Conservation (phyloP, 2,888 invertebrate species). For the Cordilura impudica region DNA sequence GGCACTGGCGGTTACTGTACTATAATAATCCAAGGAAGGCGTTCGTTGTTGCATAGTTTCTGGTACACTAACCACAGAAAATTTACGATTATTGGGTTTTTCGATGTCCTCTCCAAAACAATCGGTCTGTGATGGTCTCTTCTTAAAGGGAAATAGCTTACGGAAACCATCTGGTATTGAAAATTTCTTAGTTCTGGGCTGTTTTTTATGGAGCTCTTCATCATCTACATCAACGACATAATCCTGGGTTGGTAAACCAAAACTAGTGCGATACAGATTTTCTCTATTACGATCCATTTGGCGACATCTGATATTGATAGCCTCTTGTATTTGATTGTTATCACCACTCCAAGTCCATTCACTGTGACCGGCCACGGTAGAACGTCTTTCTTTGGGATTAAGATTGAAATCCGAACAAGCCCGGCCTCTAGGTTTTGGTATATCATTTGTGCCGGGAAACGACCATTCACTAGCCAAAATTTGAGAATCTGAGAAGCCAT, state of each 20-base stretch:
- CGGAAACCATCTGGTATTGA: slow-evolving; percentile 76
- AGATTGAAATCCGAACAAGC: slow-evolving; percentile 82
- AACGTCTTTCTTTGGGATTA: slow-evolving; percentile 66
- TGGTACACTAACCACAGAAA: slow-evolving; percentile 73
- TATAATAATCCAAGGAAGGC: slow-evolving; percentile 70
- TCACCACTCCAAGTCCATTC: slow-evolving; percentile 79
- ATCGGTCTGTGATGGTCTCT: slow-evolving; percentile 71
- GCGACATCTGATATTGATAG: slow-evolving; percentile 74
- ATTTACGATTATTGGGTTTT: slow-evolving; percentile 66
- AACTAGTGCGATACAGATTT: slow-evolving; percentile 66
- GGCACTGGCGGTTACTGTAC: slow-evolving; percentile 71
- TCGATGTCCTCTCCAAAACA: slow-evolving; percentile 43
- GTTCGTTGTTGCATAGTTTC: slow-evolving; percentile 67
- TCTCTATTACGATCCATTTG: slow-evolving; percentile 67
- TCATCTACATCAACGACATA: slow-evolving; percentile 69
- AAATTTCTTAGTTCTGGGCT: slow-evolving; percentile 71
- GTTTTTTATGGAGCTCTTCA: slow-evolving; percentile 66
- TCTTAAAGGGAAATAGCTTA: slow-evolving; percentile 75
- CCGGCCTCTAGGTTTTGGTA: slow-evolving; percentile 78
- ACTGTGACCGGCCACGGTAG: slow-evolving; percentile 68
- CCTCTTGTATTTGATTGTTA: slow-evolving; percentile 77
- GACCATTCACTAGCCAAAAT: slow-evolving; percentile 86
- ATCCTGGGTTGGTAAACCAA: slow-evolving; percentile 57
- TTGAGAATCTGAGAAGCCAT: slow-evolving; percentile 86
- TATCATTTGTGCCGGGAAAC: slow-evolving; percentile 73